phyloP scores from a whole-genome alignment of 64 coral and sea anemone genomes.

The Trachythela sp. region DNA sequence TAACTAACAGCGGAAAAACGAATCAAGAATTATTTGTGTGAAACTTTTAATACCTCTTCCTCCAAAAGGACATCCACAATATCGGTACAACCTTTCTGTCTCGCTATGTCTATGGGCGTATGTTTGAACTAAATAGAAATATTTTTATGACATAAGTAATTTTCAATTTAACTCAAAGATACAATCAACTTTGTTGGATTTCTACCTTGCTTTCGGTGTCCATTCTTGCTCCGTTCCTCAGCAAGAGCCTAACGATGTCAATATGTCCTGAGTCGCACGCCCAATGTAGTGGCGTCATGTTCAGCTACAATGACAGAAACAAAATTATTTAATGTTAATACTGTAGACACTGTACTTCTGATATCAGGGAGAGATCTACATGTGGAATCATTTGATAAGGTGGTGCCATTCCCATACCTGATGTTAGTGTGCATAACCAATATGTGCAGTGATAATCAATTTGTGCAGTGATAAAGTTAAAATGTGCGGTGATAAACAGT shows the following conservation, averaged over 20 bases:
- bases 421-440: too few relatives aligned
- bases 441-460: too few relatives aligned
- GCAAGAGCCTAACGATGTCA: conserved; percentile 76
- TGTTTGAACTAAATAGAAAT: conserved; percentile 66
- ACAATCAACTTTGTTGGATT: neutral
- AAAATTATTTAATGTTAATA: neutral
- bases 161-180: neutral
- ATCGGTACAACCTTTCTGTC: conserved; percentile 57
- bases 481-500: too few relatives aligned
- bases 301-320: conserved; percentile 44
- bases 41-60: conserved; percentile 47
- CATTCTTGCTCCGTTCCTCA: conserved; percentile 65
- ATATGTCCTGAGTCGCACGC: conserved; percentile 89
- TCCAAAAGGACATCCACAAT: conserved; percentile 52
- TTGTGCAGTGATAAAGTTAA: too few relatives aligned
- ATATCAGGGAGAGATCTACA: too few relatives aligned
- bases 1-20: too few relatives aligned
- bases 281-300: conserved; percentile 99
- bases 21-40: neutral
- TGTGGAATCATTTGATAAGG: too few relatives aligned
- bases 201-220: conserved; percentile 83
- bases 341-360: neutral
- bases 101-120: conserved; percentile 77
- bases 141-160: neutral
- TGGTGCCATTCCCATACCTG: too few relatives aligned